Base-by-base conservation (phyloP, 1,140 invertebrate species). In the Trichomalopsis sarcophagae region DNA sequence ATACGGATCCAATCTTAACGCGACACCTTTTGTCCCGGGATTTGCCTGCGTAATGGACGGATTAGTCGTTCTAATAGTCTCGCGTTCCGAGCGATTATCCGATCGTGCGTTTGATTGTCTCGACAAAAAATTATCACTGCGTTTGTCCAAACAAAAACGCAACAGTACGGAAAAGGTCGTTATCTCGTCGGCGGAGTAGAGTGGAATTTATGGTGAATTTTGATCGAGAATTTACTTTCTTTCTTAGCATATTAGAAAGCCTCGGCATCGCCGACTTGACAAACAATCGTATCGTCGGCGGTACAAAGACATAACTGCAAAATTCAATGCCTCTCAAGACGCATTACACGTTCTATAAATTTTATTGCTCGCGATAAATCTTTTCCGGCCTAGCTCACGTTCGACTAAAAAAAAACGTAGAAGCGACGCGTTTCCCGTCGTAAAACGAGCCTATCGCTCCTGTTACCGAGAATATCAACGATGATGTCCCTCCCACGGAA, bases 281-380 rank as follows among this genome's bases (percentile, higher is more conserved):
- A 27, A 69, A 30, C 27, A 30, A 71, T 10, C 27, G 68, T 30
- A n/a, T 71, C 66, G 23, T 23, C 3, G n/a, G 66, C n/a, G 36
- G 27, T 6, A 74, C 71, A 21, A 14, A 50, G 47, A 17, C 47
- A 62, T 62, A 62, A 62, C 17, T 62, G 21, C 55, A 21, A n/a
- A 17, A 62, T 62, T 62, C 55, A 77, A 55, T 77, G 47, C 10
- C 33, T 21, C 4, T 27, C 3, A 55, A 14, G 23, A 9, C 13
- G 69, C n/a, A 62, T 62, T 62, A 62, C 17, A 27, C 44, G 75
- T 77, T 47, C n/a, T 30, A 66, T 79, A 79, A 66, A 40, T 66
- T 62, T 66, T 66, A 79, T 79, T 66, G 17, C 11, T 10, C 33
- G 7, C 77, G 50, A 66, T 79, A 79, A 79, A 79, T 79, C 55